These are phyloP conservation scores for Choloepus didactylus DNA, from an alignment of 2,797 vertebrate genomes.

Conservation along the genomic window DNA sequence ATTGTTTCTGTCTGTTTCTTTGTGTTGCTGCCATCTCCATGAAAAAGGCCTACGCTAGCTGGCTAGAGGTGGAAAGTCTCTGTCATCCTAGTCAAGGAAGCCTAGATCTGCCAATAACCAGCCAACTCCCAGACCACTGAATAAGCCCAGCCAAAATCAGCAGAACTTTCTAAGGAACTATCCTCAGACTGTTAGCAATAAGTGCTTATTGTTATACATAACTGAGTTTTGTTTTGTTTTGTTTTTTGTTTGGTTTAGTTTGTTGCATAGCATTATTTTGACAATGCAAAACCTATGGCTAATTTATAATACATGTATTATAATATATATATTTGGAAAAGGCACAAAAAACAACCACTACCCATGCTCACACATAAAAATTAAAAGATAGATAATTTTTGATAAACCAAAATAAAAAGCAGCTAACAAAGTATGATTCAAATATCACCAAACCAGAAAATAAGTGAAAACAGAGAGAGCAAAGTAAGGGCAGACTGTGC, in stretches of 20 bases:
- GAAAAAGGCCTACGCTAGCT: slow-evolving; percentile 39
- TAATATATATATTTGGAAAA: slow-evolving; percentile 20
- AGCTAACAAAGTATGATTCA: neutral
- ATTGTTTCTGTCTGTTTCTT: neutral
- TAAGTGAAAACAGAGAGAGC: neutral
- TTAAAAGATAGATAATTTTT: slow-evolving; percentile 5
- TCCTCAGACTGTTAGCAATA: neutral
- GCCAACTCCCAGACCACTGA: slow-evolving; percentile 14
- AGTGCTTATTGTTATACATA: neutral
- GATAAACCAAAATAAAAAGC: slow-evolving; percentile 8
- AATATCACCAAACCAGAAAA: neutral
- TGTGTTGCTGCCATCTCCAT: neutral
- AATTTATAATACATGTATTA: neutral
- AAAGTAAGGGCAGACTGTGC: neutral
- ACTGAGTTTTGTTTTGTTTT: neutral
- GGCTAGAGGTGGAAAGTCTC: neutral
- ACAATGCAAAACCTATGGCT: neutral
- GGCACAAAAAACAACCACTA: neutral
- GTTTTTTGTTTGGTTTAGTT: neutral
- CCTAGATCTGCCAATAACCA: slow-evolving; percentile 47
- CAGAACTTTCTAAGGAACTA: slow-evolving; percentile 25
- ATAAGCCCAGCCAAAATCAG: slow-evolving; percentile 14
- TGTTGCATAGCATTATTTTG: slow-evolving; percentile 8
- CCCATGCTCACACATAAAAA: neutral
- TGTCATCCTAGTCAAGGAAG: slow-evolving; percentile 30